Evolutionary conservation across 1,140 invertebrate genomes (phyloP).

Genomic region (Ridgeia piscesae): DNA sequence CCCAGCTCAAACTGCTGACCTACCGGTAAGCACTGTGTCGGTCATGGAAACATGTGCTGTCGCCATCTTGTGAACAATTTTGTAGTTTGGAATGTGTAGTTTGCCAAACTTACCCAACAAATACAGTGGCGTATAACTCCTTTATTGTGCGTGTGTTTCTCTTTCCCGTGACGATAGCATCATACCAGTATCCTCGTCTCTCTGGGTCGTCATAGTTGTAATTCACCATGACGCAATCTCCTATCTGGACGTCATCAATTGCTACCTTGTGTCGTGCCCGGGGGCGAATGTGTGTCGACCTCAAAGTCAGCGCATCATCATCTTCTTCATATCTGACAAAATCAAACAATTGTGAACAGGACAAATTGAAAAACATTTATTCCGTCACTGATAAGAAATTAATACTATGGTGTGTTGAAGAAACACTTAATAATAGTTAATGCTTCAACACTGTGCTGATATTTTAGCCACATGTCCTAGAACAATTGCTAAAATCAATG

Average conservation of each 20-base stretch:
- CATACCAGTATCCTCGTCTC: constrained; percentile 76
- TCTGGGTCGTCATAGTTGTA: constrained; percentile 73
- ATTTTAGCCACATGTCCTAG: too few relatives aligned
- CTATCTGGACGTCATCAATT: constrained; percentile 64
- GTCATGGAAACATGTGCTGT: too few relatives aligned
- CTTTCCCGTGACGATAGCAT: constrained; percentile 61
- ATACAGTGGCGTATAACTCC: constrained; percentile 52
- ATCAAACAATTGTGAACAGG: not conserved
- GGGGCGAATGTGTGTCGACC: constrained; percentile 67
- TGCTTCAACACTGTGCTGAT: too few relatives aligned
- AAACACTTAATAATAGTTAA: too few relatives aligned
- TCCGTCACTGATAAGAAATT: too few relatives aligned
- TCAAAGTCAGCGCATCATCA: constrained; percentile 57
- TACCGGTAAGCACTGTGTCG: too few relatives aligned
- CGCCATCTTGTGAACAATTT: too few relatives aligned
- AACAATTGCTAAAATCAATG: too few relatives aligned
- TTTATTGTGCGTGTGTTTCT: constrained; percentile 50
- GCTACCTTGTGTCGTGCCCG: constrained; percentile 64
- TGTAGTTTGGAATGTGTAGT: not conserved
- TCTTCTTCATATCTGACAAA: constrained; percentile 48
- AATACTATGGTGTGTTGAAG: too few relatives aligned
- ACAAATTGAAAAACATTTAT: too few relatives aligned
- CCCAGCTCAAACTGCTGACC: too few relatives aligned
- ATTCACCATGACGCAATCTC: constrained; percentile 73
- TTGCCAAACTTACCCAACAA: constrained; percentile 48